A percentile compares a stretch with the other conserved stretches of the same genome.
These are phyloP conservation scores for Lamprologus callipterus DNA, from an alignment of 2,113 vertebrate genomes.

Conservation along the genomic window DNA sequence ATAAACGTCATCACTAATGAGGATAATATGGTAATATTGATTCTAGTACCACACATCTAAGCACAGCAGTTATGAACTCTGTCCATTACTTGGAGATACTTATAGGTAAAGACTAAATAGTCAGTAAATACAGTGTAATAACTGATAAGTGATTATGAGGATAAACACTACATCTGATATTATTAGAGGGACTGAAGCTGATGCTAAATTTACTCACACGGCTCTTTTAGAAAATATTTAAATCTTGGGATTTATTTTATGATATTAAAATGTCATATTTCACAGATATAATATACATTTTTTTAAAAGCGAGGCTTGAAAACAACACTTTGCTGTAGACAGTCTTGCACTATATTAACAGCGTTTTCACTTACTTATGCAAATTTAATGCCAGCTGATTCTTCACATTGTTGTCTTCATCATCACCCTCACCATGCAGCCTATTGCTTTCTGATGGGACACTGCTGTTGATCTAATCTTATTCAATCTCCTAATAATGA, in stretches of 20 bases:
- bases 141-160: neutral
- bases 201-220: fast-evolving
- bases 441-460: neutral
- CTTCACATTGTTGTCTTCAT: neutral
- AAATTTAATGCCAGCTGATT: neutral
- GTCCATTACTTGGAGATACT: neutral
- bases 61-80: neutral
- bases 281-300: neutral
- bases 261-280: neutral
- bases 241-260: neutral
- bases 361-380: neutral
- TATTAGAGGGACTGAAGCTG: neutral
- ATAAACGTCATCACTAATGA: neutral
- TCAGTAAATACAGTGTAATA: neutral
- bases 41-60: neutral
- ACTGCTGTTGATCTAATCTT: neutral
- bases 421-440: neutral
- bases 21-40: neutral
- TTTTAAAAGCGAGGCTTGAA: neutral
- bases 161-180: neutral
- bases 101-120: neutral
- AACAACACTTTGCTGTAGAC: neutral
- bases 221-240: neutral
- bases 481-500: conserved; percentile 6
- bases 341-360: neutral